Percentiles rank a stretch among this genome's conserved stretches.
These are phyloP conservation scores for Mythimna impura DNA, from an alignment of 2,888 invertebrate genomes.

Conservation along the genomic window DNA sequence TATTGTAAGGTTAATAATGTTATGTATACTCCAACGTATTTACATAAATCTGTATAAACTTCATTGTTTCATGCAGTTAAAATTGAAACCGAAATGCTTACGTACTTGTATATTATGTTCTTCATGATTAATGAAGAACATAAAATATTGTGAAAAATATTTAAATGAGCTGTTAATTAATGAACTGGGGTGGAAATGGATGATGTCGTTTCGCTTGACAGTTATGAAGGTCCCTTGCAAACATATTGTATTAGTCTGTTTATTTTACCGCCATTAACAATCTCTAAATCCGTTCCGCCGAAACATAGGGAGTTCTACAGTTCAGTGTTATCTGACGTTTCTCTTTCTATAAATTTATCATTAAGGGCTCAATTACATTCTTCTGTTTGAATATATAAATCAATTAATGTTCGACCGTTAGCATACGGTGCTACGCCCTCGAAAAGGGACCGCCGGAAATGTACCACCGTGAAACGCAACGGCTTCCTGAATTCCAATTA, in stretches of 20 bases:
- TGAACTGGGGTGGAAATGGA: not conserved
- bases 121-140: not conserved
- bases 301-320: slow-evolving; percentile 16
- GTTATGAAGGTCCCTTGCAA: slow-evolving; percentile 15
- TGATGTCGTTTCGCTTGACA: slow-evolving; percentile 4
- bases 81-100: slow-evolving; percentile 12
- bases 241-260: slow-evolving; percentile 12
- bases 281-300: slow-evolving; percentile 19
- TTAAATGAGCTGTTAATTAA: slow-evolving; percentile 1
- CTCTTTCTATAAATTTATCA: slow-evolving; percentile 65
- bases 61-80: slow-evolving; percentile 32
- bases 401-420: slow-evolving; percentile 77
- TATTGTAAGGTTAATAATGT: slow-evolving; percentile 73
- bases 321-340: slow-evolving; percentile 37
- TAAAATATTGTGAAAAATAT: slow-evolving; percentile 8
- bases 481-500: slow-evolving; percentile 78
- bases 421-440: slow-evolving; percentile 76
- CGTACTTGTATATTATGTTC: no score
- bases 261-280: slow-evolving; percentile 14
- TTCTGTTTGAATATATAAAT: slow-evolving; percentile 64
- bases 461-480: slow-evolving; percentile 76
- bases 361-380: slow-evolving; percentile 60
- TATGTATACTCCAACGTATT: slow-evolving; percentile 50
- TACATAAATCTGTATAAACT: slow-evolving; percentile 39
- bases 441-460: slow-evolving; percentile 82